Conservation (phyloP, 2,797 vertebrate species). For the Microchirus variegatus region DNA sequence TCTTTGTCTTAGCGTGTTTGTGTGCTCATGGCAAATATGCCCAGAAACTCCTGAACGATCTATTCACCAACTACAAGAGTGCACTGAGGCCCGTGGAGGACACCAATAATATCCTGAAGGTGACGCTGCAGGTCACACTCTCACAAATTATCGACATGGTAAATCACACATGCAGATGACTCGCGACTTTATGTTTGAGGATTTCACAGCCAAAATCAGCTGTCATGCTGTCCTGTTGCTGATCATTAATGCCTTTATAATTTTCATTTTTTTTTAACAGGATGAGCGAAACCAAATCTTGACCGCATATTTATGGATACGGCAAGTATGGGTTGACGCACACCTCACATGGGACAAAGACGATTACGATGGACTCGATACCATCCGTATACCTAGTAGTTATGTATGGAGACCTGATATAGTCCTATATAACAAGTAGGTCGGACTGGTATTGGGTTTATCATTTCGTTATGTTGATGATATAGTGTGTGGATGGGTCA, state of each 20-base stretch:
- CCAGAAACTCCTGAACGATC: slow-evolving; percentile 87
- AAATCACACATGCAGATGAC: slow-evolving; percentile 28
- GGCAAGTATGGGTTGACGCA: slow-evolving; percentile 91
- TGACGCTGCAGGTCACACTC: slow-evolving; percentile 91
- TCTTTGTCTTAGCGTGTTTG: slow-evolving; percentile 72
- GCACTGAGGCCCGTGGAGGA: slow-evolving; percentile 90
- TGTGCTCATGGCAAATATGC: slow-evolving; percentile 86
- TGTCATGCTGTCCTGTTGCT: too few relatives aligned
- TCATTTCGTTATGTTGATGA: slow-evolving; percentile 8
- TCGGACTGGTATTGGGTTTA: slow-evolving; percentile 68
- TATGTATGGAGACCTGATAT: slow-evolving; percentile 95
- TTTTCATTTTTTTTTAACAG: slow-evolving; percentile 70
- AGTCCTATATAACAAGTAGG: slow-evolving; percentile 95
- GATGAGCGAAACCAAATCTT: slow-evolving; percentile 94
- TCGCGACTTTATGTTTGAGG: not conserved
- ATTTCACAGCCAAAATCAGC: not conserved
- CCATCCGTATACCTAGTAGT: slow-evolving; percentile 92
- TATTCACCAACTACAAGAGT: slow-evolving; percentile 82
- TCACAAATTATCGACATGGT: slow-evolving; percentile 98
- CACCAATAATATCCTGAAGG: slow-evolving; percentile 87
- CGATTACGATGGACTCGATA: slow-evolving; percentile 89
- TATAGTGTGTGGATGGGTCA: slow-evolving; percentile 15
- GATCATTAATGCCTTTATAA: not conserved
- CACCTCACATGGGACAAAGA: slow-evolving; percentile 89
- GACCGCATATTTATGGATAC: slow-evolving; percentile 93